These are phyloP conservation scores for Agapornis roseicollis DNA, from an alignment of 2,113 vertebrate species.

Conservation along the genomic window DNA sequence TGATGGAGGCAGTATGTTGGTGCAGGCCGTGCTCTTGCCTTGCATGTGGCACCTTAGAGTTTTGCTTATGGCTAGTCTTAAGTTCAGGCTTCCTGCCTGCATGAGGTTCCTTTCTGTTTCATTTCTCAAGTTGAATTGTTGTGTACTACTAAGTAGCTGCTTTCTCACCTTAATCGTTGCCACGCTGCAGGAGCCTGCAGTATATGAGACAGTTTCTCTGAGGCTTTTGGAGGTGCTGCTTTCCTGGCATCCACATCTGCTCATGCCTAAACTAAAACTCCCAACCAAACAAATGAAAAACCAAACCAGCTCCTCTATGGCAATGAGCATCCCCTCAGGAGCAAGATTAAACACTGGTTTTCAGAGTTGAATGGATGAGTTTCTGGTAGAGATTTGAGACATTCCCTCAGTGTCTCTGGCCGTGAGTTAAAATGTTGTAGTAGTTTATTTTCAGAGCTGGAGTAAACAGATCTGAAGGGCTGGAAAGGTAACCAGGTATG, in stretches of 20 bases:
- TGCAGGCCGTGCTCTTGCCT: background rate
- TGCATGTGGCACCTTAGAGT: background rate
- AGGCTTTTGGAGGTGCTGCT: background rate
- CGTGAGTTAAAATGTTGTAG: background rate
- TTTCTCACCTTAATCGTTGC: background rate
- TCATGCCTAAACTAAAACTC: background rate
- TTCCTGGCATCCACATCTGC: background rate
- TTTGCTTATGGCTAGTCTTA: background rate
- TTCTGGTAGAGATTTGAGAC: background rate
- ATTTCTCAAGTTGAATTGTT: background rate
- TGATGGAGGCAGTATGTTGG: background rate
- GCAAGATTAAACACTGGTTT: background rate
- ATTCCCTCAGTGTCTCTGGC: background rate
- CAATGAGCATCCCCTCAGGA: background rate
- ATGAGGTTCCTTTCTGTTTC: background rate
- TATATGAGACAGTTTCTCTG: fast-evolving
- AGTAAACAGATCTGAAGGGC: background rate
- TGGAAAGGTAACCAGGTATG: background rate
- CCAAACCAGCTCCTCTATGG: background rate
- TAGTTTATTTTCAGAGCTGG: background rate
- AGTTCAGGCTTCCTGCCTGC: background rate
- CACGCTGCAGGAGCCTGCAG: background rate
- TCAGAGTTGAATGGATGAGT: background rate
- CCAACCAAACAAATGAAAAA: background rate
- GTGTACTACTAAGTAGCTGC: background rate